Evolutionary conservation across 2,888 invertebrate species (phyloP), one percentile per base, ranked within the genome.

Genomic region (Tethea ocularis): DNA sequence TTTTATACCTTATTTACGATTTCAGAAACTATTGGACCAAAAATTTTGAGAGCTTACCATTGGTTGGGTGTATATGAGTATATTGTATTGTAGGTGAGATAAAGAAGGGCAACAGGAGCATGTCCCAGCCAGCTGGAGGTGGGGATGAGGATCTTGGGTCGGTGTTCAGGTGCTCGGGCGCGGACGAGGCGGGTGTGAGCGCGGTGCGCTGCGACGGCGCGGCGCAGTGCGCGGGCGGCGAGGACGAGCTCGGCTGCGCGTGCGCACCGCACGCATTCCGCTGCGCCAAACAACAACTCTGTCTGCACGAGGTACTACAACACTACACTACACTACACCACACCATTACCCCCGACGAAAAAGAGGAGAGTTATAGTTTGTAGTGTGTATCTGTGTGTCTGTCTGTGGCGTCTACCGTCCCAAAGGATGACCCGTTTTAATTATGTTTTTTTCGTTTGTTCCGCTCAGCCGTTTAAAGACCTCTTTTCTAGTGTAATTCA

Each of bases 131-230:
- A 20, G 41, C 2, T 2, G 41, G 0, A 0, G 41, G 41, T 91
- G 90, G 1, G 77, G 56, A 56, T 76, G 65, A 96, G 77, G 84
- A 84, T 24, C 71, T 89, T 26, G 94, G 94, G 58, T 94, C 1
- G 17, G 96, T 29, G 86, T 96, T 96, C 81, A 83, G 90, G 70
- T 97, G 97, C 83, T 88, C 7, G 26, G 26, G 10, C 84, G 89
- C 88, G 69, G 90, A 93, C 66, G 91, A 91, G 20, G 93, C 88
- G 29, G 84, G 95, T 97, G 75, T 94, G 95, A 51, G 84, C 84
- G 58, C 86, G 92, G 95, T 94, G 94, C 94, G 94, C 66, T 97
- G 96, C 82, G 96, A 96, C 86, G 95, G 95, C 68, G 92, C 88
- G 51, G 83, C 90, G 2, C 96, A 96, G 82, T 97, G 97, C 77